A percentile compares a stretch with the other conserved stretches of the same genome.
Conservation (phyloP, 2,797 vertebrate species). For the Xyrichtys novacula region DNA sequence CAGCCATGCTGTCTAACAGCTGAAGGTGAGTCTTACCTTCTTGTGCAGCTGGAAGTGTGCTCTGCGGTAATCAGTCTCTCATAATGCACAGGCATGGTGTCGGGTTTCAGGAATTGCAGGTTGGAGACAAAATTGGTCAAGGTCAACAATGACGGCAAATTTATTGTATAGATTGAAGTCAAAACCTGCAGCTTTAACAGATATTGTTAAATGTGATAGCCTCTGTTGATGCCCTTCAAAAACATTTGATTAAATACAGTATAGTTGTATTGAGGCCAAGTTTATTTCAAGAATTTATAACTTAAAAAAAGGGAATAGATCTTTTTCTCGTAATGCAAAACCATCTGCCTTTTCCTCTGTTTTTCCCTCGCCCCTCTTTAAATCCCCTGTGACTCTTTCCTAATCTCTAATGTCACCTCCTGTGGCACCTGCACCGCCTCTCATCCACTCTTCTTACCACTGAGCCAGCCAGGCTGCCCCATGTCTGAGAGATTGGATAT, state of each 20-base stretch:
- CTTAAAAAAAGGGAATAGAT: not conserved
- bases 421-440: conserved; percentile 64
- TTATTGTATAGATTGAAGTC: not conserved
- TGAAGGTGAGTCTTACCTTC: conserved; percentile 11
- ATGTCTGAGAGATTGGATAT: conserved; percentile 77
- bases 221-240: not conserved
- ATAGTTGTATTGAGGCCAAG: not conserved
- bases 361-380: not conserved
- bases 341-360: not conserved
- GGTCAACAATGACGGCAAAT: not conserved
- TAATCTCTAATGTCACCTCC: conserved; percentile 63
- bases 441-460: conserved; percentile 65
- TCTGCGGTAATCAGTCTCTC: not conserved
- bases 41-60: not conserved
- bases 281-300: not conserved
- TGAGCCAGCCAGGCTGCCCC: conserved; percentile 55
- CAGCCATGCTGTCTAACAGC: not conserved
- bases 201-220: not conserved
- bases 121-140: no score
- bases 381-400: conserved; percentile 34
- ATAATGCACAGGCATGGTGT: conserved; percentile 8
- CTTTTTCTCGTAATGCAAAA: not conserved
- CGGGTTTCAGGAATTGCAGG: conserved; percentile 25
- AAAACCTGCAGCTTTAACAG: not conserved
- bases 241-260: not conserved